Evolutionary conservation across 2,888 invertebrate species (phyloP).

Genomic region (Stegophylla sp.): DNA sequence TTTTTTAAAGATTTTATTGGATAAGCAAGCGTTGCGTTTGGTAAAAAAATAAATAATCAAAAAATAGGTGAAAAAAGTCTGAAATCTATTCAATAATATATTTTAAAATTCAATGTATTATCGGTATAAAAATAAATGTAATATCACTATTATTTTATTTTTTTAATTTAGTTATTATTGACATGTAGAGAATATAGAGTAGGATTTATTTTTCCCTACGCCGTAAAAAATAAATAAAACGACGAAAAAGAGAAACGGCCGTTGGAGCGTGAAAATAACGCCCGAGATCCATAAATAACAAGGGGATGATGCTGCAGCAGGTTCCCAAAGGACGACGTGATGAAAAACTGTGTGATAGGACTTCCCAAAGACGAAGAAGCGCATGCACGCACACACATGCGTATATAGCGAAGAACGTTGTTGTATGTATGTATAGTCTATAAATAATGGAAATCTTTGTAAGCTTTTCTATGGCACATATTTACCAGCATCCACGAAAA

Average conservation of each 20-base stretch:
- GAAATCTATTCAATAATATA: background rate
- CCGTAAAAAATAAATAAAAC: conserved; percentile 58
- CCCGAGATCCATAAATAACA: conserved; percentile 60
- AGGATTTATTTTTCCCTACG: conserved; percentile 50
- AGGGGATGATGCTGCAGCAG: conserved; percentile 61
- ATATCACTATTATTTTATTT: conserved; percentile 11
- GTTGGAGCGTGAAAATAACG: conserved; percentile 57
- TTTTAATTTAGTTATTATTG: conserved; percentile 55
- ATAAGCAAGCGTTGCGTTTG: no score
- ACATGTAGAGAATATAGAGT: conserved; percentile 44
- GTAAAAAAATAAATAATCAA: no score
- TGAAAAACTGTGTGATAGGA: conserved; percentile 65
- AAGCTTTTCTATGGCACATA: conserved; percentile 39
- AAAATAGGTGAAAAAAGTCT: no score
- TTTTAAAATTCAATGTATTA: conserved; percentile 8
- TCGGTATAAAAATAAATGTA: background rate
- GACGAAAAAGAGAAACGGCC: conserved; percentile 53
- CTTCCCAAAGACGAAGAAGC: conserved; percentile 61
- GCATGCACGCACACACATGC: background rate
- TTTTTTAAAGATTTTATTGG: no score
- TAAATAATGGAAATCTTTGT: conserved; percentile 53
- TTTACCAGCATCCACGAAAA: conserved; percentile 28
- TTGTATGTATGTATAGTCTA: background rate
- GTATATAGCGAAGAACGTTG: conserved; percentile 4
- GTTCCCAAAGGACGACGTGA: conserved; percentile 64